phyloP scores from a whole-genome alignment of 2,113 vertebrate species.

The Saguinus imperator region DNA sequence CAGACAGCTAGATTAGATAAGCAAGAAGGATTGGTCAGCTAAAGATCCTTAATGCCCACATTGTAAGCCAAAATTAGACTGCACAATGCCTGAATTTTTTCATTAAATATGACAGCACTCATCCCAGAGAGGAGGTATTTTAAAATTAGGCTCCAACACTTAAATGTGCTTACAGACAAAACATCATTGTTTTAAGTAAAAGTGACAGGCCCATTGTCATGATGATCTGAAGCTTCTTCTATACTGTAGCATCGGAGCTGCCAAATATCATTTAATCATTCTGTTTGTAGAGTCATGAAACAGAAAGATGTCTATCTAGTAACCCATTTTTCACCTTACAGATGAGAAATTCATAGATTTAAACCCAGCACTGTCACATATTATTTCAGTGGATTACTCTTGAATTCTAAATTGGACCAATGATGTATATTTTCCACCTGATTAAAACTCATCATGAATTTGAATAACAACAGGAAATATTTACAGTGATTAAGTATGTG shows the following conservation, averaged over 20 bases:
- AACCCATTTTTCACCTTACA: conserved; percentile 3
- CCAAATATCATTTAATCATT: not conserved
- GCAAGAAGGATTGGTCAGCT: not conserved
- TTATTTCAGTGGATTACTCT: conserved; percentile 49
- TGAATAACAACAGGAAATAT: conserved; percentile 65
- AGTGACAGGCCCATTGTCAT: not conserved
- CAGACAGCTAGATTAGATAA: not conserved
- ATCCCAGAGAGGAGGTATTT: not conserved
- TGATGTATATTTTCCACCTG: conserved; percentile 68
- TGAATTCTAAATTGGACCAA: conserved; percentile 67
- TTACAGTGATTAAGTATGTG: conserved; percentile 54
- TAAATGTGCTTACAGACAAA: not conserved
- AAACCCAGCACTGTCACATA: conserved; percentile 39
- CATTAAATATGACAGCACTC: not conserved
- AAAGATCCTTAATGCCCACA: not conserved
- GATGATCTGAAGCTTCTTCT: not conserved
- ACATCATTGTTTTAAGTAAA: not conserved
- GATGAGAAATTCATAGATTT: conserved; percentile 49
- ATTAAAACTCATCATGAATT: conserved; percentile 75
- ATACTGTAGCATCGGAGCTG: not conserved
- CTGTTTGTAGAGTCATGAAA: not conserved
- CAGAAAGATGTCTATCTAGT: not conserved
- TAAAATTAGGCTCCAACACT: not conserved
- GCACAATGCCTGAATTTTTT: not conserved
- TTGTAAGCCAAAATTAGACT: not conserved